Evolutionary conservation across 2,113 vertebrate genomes (phyloP), one percentile per base, ranked within the genome.

Genomic region (Heteronetta atricapilla): DNA sequence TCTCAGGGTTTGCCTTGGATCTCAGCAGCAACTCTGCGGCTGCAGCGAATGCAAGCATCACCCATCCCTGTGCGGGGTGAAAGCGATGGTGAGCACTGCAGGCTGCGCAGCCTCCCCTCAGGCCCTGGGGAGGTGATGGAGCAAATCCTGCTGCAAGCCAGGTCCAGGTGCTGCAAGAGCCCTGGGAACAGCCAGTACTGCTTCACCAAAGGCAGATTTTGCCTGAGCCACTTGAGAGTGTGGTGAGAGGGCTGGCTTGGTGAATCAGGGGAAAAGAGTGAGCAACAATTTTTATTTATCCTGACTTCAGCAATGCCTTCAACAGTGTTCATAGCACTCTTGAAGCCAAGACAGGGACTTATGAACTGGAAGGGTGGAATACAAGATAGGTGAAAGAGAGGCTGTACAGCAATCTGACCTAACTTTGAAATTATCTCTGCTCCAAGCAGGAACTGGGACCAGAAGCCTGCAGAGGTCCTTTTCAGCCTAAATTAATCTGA

Each of bases 11-110:
- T 55, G 11, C 34, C 0, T 0, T 1, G 38, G 23, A 22, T n/a
- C 10, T 72, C 2, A 0, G n/a, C 60, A 53, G 82, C 48, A 0
- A 0, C 42, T 5, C 50, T 22, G 53, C 0, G 0, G 8, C 48
- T 31, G n/a, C 21, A 31, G 31, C 0, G 2, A 23, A 38, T 42
- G 6, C 22, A 33, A 50, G 34, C 60, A 18, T 33, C 0, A 0
- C 36, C 2, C 1, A 2, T 36, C n/a, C 28, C 22, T 12, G 11
- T 11, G 6, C 0, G 3, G 55, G 14, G 25, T 4, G 2, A 52
- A 23, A 33, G 58, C 40, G 15, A 29, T 2, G 0, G 3, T 1
- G 2, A 19, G 36, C 44, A 31, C 20, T 1, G 1, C 44, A 64
- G 34, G 40, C 23, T 0, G 2, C 21, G 6, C 73, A 38, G 62